Percentiles rank a stretch among this genome's conserved stretches.
phyloP scores from a whole-genome alignment of 2,113 vertebrate species.

The Semnopithecus entellus region DNA sequence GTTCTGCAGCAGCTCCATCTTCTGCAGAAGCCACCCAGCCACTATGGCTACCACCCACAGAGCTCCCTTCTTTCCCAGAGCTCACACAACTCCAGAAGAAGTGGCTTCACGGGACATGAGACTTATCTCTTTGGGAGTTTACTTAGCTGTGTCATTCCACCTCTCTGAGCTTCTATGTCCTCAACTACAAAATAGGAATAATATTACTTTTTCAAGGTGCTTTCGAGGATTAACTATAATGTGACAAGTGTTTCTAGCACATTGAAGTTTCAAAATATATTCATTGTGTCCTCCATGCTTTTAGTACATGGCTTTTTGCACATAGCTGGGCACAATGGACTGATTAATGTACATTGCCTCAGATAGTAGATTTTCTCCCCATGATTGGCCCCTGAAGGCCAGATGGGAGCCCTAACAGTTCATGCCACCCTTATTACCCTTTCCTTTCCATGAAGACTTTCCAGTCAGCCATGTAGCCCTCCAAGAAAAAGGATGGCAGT shows the following conservation, averaged over 20 bases:
- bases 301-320: background rate
- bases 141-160: background rate
- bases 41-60: background rate
- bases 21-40: background rate
- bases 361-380: background rate
- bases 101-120: background rate
- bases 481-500: background rate
- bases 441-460: background rate
- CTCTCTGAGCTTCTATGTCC: background rate
- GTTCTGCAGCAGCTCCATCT: background rate
- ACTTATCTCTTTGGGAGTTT: background rate
- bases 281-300: background rate
- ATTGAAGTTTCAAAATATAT: background rate
- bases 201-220: background rate
- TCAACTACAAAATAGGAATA: background rate
- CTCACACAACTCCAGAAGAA: background rate
- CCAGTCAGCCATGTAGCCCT: background rate
- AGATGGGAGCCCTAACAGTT: background rate
- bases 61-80: background rate
- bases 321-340: background rate
- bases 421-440: background rate
- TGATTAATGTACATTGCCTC: background rate
- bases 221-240: background rate
- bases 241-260: background rate
- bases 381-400: background rate